Conservation (phyloP, 1,140 invertebrate species). For the Lepidostoma basale region DNA sequence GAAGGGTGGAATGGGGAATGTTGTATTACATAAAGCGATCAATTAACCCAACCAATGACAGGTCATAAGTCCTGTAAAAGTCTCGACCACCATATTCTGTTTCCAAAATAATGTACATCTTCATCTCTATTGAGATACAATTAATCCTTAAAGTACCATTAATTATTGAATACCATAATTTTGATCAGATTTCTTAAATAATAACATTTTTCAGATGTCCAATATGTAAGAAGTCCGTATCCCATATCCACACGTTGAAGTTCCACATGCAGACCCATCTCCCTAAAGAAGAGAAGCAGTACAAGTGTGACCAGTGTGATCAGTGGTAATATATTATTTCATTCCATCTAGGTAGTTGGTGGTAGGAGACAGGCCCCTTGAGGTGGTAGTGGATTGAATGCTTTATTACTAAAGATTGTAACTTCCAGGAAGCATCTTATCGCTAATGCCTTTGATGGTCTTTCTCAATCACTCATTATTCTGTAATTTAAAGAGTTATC, state of each 20-base stretch:
- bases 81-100: not conserved
- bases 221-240: conserved; percentile 42
- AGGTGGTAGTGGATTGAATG: not conserved
- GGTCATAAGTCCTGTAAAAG: too few relatives aligned
- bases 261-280: conserved; percentile 40
- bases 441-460: too few relatives aligned
- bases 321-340: conserved; percentile 30
- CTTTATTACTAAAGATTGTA: too few relatives aligned
- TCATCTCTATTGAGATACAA: not conserved
- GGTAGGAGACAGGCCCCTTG: not conserved
- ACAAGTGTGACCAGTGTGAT: conserved; percentile 39
- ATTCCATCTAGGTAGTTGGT: not conserved
- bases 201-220: conserved; percentile 37
- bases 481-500: too few relatives aligned
- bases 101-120: not conserved
- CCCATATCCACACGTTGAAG: conserved; percentile 33
- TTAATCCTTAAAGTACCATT: not conserved
- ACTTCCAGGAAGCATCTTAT: too few relatives aligned
- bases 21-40: too few relatives aligned
- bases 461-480: too few relatives aligned
- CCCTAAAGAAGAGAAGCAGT: conserved; percentile 33
- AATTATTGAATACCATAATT: conserved; percentile 29
- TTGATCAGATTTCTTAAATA: conserved; percentile 26
- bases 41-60: too few relatives aligned
- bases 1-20: too few relatives aligned